phyloP scores from a whole-genome alignment of 2,797 vertebrate genomes.

The Rousettus madagascariensis region DNA sequence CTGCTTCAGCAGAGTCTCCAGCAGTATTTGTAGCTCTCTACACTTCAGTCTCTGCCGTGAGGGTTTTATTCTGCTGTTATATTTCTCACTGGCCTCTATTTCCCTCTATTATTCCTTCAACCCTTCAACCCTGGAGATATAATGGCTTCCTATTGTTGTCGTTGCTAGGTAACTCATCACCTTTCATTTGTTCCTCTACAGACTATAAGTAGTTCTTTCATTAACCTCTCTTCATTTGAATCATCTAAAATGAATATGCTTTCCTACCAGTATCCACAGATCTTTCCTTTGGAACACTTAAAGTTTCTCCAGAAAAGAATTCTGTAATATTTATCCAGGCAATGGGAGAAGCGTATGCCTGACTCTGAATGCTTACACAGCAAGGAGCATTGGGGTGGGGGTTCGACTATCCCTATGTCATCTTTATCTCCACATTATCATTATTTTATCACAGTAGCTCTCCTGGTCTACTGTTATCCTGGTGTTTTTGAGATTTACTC shows the following conservation, averaged over 20 bases:
- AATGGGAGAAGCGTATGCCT: background rate
- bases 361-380: background rate
- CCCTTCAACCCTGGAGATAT: background rate
- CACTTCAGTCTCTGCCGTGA: background rate
- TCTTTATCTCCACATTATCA: background rate
- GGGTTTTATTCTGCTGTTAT: background rate
- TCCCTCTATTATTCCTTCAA: background rate
- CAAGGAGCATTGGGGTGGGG: background rate
- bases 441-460: background rate
- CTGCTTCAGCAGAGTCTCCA: background rate
- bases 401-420: background rate
- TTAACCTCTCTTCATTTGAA: background rate
- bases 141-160: background rate
- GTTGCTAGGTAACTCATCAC: background rate
- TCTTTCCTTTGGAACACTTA: background rate
- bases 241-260: background rate
- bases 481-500: background rate
- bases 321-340: background rate
- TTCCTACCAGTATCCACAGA: background rate
- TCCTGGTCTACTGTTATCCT: background rate
- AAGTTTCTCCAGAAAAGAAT: background rate
- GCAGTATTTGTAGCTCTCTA: background rate
- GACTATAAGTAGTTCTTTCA: background rate
- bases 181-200: background rate
- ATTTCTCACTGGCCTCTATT: background rate